Base-by-base conservation (phyloP, 1,140 invertebrate genomes). In the Drosophila tristis region DNA sequence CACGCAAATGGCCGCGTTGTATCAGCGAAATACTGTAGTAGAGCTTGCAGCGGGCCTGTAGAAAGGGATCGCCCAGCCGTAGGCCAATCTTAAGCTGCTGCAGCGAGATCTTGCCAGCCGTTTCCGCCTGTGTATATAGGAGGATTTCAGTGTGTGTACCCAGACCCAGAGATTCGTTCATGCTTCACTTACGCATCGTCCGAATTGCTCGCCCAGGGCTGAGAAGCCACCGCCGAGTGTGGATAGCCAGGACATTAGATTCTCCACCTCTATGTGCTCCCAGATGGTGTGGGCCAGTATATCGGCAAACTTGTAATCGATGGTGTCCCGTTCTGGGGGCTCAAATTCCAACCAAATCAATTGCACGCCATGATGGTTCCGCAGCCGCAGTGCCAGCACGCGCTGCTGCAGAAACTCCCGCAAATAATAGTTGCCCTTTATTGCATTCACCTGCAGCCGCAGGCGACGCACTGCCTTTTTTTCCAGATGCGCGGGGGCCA, bases 181-280 rank as follows among this genome's bases (percentile, higher is more conserved):
- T 39, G 11, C 35, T 13, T 3, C 11, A 79, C 95, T 95, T 94
- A 97, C 97, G 94, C 95, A 98, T 82, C 95, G 92, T 54, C 93
- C 82, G 92, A 96, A 96, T 74, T 96, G 94, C 90, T 99, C 98
- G 15, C 98, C 98, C 50, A 99, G 93, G 7, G 98, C 96, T 20
- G 98, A 99, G 93, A 97, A 99, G 5, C 97, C 98, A 47, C 98
- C 98, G 51, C 98, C 98, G 11, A 99, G 93, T 2, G 98, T 99
- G n/a, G 98, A 99, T 3, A 99, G 93, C 97, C 98, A 98, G 4
- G 97, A 97, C 94, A 98, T 96, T 7, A 96, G 94, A 93, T 97
- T 94, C 89, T 98, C 96, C 71, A 98, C 93, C 92, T 97, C 95
- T 73, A 95, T 93, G 73, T 94, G 93, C 92, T 96, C 95, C 92